phyloP scores from a whole-genome alignment of 2,113 vertebrate species.

The Apeltes quadracus region DNA sequence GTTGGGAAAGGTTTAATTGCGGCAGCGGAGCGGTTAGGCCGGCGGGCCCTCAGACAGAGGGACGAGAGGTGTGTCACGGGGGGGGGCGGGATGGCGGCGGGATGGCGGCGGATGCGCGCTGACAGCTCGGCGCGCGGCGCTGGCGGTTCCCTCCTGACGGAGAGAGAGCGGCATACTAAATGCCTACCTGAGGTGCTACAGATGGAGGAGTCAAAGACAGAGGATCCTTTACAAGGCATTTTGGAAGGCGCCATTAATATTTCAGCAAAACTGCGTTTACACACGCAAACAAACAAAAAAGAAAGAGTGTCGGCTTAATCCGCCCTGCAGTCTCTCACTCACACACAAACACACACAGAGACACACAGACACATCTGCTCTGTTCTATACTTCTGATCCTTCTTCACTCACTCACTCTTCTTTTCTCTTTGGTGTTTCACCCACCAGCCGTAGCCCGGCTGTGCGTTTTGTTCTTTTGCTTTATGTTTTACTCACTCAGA shows the following conservation, averaged over 20 bases:
- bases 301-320: conserved; percentile 71
- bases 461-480: conserved; percentile 37
- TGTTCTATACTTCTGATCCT: conserved; percentile 61
- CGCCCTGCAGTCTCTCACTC: conserved; percentile 68
- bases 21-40: conserved; percentile 9
- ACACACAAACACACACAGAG: conserved; percentile 58
- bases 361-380: conserved; percentile 45
- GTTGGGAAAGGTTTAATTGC: conserved; percentile 36
- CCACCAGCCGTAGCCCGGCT: conserved; percentile 32
- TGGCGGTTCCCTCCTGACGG: conserved; percentile 68
- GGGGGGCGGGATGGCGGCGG: conserved; percentile 31
- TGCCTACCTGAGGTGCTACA: conserved; percentile 78
- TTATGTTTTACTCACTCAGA: conserved; percentile 28
- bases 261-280: conserved; percentile 81
- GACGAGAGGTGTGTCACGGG: conserved; percentile 71
- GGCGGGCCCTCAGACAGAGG: conserved; percentile 50
- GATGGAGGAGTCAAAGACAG: conserved; percentile 80
- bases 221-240: conserved; percentile 77
- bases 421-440: conserved; percentile 52
- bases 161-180: conserved; percentile 75
- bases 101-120: conserved; percentile 47
- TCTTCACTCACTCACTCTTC: conserved; percentile 47
- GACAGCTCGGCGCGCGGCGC: conserved; percentile 74
- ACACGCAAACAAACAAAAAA: conserved; percentile 78
- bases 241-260: conserved; percentile 80